Percentiles rank a stretch among this genome's conserved stretches.
Evolutionary conservation across 2,888 invertebrate genomes (phyloP).

Genomic region (Busseola fusca): DNA sequence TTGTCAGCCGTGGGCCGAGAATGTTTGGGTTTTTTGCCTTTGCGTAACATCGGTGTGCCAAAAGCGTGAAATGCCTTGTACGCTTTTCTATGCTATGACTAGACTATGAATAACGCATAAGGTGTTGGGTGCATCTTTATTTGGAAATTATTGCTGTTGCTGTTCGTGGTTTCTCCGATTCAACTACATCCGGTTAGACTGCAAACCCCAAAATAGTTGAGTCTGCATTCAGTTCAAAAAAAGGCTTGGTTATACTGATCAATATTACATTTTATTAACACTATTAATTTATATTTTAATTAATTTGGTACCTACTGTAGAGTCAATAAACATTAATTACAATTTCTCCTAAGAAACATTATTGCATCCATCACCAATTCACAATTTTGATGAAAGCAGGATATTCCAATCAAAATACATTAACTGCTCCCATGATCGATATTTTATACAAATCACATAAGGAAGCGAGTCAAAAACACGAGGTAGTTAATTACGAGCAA

Average conservation of each 20-base stretch:
- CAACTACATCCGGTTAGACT: neutral
- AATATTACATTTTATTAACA: neutral
- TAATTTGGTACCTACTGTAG: neutral
- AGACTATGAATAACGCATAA: constrained; percentile 35
- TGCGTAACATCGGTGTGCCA: constrained; percentile 54
- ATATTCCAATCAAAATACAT: neutral
- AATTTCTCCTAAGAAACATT: neutral
- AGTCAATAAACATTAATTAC: constrained; percentile 6
- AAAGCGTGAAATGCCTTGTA: constrained; percentile 25
- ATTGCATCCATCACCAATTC: neutral
- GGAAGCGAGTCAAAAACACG: constrained; percentile 51
- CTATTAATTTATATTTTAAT: neutral
- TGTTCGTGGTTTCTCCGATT: neutral
- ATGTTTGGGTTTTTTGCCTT: constrained; percentile 59
- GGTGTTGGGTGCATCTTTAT: constrained; percentile 14
- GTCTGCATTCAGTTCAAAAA: too few relatives aligned
- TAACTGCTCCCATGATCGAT: constrained; percentile 7
- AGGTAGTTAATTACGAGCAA: constrained; percentile 52
- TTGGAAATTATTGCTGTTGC: neutral
- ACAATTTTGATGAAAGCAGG: neutral
- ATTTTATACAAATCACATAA: constrained; percentile 30
- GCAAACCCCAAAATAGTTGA: too few relatives aligned
- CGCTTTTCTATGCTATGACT: constrained; percentile 18
- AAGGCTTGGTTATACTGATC: neutral
- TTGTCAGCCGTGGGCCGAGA: constrained; percentile 41